Evolutionary conservation across 2,797 vertebrate species (phyloP).

Genomic region (Cetoscarus ocellatus): DNA sequence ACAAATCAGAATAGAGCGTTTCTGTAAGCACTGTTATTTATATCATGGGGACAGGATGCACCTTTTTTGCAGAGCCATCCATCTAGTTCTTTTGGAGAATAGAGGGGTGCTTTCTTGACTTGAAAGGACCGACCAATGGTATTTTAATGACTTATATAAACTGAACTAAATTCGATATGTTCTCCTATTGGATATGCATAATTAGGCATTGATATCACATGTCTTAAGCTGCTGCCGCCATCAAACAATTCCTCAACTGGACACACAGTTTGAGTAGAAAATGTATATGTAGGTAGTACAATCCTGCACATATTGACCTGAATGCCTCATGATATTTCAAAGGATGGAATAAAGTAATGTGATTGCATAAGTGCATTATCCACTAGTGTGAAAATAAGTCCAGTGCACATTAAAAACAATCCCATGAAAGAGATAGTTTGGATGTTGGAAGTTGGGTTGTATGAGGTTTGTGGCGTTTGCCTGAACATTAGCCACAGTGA

Average conservation of each 20-base stretch:
- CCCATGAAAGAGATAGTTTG: too few relatives aligned
- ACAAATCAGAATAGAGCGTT: conserved; percentile 5
- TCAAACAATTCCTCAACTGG: conserved; percentile 19
- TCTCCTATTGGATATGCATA: not conserved
- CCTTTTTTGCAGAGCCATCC: not conserved
- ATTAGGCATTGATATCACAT: conserved; percentile 1
- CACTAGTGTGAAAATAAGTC: not conserved
- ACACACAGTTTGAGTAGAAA: conserved; percentile 8
- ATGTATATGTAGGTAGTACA: conserved; percentile 37
- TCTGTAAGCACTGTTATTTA: conserved; percentile 9
- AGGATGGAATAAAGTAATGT: conserved; percentile 25
- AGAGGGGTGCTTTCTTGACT: not conserved
- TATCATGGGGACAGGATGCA: conserved; percentile 1
- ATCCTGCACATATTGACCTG: conserved; percentile 37
- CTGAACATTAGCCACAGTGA: too few relatives aligned
- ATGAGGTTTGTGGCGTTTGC: too few relatives aligned
- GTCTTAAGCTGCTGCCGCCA: not conserved
- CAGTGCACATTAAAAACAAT: too few relatives aligned
- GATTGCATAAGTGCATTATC: conserved; percentile 18
- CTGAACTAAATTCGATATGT: not conserved
- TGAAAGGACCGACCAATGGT: too few relatives aligned
- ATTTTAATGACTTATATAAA: conserved; percentile 4
- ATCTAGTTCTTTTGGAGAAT: not conserved
- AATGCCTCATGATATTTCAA: conserved; percentile 50
- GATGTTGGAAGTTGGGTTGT: too few relatives aligned